phyloP scores from a whole-genome alignment of 2,113 vertebrate genomes.

The Hassar affinis region DNA sequence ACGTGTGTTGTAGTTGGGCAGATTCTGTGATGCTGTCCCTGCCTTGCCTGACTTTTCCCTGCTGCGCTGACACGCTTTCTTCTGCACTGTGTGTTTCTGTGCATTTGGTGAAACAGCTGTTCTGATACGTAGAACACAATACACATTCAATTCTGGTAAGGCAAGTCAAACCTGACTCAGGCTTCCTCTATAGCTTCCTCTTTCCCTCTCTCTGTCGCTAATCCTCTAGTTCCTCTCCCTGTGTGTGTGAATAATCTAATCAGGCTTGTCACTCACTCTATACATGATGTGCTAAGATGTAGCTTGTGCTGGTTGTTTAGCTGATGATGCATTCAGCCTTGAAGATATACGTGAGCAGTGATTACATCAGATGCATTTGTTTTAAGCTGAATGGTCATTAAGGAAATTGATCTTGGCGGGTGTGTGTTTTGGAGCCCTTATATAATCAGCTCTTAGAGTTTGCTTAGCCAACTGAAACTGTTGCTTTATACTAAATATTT shows the following conservation, averaged over 20 bases:
- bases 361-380: conserved; percentile 28
- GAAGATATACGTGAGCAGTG: neutral
- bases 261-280: conserved; percentile 7
- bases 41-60: neutral
- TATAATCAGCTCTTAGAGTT: neutral
- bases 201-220: neutral
- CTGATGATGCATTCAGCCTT: conserved; percentile 17
- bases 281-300: neutral
- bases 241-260: conserved; percentile 26
- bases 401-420: neutral
- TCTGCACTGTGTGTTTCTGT: conserved; percentile 41
- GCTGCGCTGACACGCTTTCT: neutral
- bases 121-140: conserved; percentile 52
- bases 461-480: neutral
- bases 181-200: neutral
- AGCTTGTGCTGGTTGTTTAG: conserved; percentile 6
- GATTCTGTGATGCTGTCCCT: conserved; percentile 17
- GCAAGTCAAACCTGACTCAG: conserved; percentile 50
- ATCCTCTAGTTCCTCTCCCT: conserved; percentile 9
- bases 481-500: neutral
- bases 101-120: neutral
- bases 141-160: conserved; percentile 57
- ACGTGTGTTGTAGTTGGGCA: conserved; percentile 21
- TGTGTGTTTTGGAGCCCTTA: neutral
- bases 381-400: neutral